Evolutionary conservation across 2,797 vertebrate genomes (phyloP).

Genomic region (Yasuhikotakia modesta): DNA sequence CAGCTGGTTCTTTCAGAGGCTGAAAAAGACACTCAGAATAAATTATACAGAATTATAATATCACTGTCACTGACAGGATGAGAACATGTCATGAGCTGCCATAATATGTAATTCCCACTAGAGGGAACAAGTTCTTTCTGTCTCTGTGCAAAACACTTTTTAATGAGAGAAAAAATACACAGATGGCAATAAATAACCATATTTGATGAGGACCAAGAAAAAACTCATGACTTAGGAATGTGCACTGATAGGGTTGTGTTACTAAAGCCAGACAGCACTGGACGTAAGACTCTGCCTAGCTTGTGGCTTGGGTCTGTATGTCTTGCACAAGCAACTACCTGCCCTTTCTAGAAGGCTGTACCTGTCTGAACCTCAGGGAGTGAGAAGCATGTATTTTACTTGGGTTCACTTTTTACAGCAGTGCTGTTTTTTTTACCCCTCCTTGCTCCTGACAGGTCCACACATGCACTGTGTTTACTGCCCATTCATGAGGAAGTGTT

Average conservation of each 20-base stretch:
- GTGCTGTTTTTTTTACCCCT: slow-evolving; percentile 10
- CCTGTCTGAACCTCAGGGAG: slow-evolving; percentile 8
- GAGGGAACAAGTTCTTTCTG: slow-evolving; percentile 40
- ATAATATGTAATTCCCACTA: slow-evolving; percentile 40
- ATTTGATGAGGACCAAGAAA: slow-evolving; percentile 8
- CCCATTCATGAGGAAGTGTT: slow-evolving; percentile 58
- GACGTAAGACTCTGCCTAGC: too few relatives aligned
- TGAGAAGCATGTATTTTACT: slow-evolving; percentile 1
- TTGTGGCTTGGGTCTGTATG: not conserved
- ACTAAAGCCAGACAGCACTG: not conserved
- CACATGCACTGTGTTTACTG: slow-evolving; percentile 53
- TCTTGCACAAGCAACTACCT: slow-evolving; percentile 7
- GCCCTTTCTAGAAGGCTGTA: slow-evolving; percentile 10
- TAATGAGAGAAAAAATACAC: not conserved
- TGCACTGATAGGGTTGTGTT: slow-evolving; percentile 21
- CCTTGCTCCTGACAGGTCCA: slow-evolving; percentile 50
- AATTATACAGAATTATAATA: not conserved
- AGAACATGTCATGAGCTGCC: slow-evolving; percentile 4
- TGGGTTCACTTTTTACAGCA: slow-evolving; percentile 20
- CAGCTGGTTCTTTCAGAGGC: not conserved
- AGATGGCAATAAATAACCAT: slow-evolving; percentile 12
- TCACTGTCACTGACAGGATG: not conserved
- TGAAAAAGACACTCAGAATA: not conserved
- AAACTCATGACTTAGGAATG: slow-evolving; percentile 1
- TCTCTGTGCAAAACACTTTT: not conserved